Evolutionary conservation across 2,797 vertebrate genomes (phyloP).

Genomic region (Phrynocephalus vlangalii): DNA sequence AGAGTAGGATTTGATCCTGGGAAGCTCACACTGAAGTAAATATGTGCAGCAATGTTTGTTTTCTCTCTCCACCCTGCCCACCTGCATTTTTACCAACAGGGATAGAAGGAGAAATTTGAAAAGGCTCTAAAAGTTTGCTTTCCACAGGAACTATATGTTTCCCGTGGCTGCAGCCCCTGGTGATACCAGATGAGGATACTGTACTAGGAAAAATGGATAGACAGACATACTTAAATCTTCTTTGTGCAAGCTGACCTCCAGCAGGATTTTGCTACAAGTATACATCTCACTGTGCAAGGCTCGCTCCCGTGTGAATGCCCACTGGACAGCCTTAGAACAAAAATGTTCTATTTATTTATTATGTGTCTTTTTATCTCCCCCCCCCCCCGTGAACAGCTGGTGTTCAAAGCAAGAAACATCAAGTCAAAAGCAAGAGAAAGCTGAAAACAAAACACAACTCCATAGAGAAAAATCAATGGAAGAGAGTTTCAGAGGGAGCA

Average conservation of each 20-base stretch:
- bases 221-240: not conserved
- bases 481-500: not conserved
- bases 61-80: too few species aligned
- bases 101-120: not conserved
- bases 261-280: not conserved
- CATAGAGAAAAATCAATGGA: not conserved
- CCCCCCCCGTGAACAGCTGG: not conserved
- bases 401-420: not conserved
- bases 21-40: too few species aligned
- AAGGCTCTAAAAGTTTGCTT: not conserved
- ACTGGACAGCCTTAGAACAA: not conserved
- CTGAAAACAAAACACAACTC: not conserved
- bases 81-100: too few species aligned
- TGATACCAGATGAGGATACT: too few species aligned
- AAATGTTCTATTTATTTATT: not conserved
- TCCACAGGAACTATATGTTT: not conserved
- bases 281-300: not conserved
- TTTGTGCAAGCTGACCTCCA: too few species aligned
- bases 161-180: not conserved
- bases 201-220: not conserved
- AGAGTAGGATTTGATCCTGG: too few species aligned
- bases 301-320: not conserved
- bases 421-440: not conserved
- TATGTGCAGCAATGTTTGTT: too few species aligned
- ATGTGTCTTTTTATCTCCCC: not conserved